Base-by-base conservation (phyloP, 2,888 invertebrate species). In the Scaptomyza caliginosa region DNA sequence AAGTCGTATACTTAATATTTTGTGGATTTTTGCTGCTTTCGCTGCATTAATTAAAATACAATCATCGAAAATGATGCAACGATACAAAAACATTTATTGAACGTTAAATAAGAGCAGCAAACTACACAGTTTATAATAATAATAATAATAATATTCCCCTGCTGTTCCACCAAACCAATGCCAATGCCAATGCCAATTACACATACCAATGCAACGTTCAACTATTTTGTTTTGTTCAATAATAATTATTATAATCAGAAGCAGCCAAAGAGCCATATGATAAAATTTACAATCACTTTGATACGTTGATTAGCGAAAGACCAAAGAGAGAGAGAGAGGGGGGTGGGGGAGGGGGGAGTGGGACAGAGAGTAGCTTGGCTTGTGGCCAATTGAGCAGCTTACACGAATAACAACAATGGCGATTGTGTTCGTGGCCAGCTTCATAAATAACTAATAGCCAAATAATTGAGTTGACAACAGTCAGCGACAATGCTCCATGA, bases 41-140 rank as follows among this genome's bases (percentile, higher is more conserved):
- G 60, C 43, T 62, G 71, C 71, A 81, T 77, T 81, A 81, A 86
- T 81, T 84, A 74, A 86, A 74, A 75, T 51, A 66, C 79, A 82
- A 85, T 80, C 83, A 75, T 66, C 48, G 69, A 67, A 85, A 82
- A 85, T 85, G 69, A 85, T 72, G 80, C 83, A 67, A 46, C 73
- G 64, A 60, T 68, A 52, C 62, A 68, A 64, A 72, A 68, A 76
- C 79, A 78, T 79, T 75, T 75, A 75, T 85, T 67, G 67, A 68
- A 72, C 60, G 48, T 58, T 65, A 52, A 72, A 77, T 55, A 55
- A 67, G 42, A 51, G 55, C 26, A 36, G 13, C 24, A 2, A 17
- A 24, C 26, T 17, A 5, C n/a, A n/a, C 28, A 2, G 21, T 21
- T 21, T 21, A 21, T 21, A 21, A 21, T 21, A 21, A 2, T 21